Percentiles rank a stretch among this genome's conserved stretches.
Evolutionary conservation across 1,140 invertebrate genomes (phyloP).

Genomic region (Heliconius nattereri): DNA sequence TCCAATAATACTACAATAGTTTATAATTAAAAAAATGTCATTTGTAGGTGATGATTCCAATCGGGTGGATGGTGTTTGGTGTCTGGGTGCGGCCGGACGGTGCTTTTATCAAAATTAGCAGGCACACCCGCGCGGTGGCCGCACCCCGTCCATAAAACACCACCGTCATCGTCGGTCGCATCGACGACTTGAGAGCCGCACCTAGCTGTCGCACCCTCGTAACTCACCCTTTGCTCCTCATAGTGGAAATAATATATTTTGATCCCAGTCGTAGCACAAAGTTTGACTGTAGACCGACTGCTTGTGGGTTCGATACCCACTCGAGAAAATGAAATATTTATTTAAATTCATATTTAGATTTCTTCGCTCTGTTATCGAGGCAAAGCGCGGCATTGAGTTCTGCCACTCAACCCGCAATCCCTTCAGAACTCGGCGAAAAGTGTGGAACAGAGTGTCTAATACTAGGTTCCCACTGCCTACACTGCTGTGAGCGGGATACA

Average conservation of each 20-base stretch:
- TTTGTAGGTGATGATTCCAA: neutral
- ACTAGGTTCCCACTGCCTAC: no score
- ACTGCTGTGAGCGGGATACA: no score
- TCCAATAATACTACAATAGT: neutral
- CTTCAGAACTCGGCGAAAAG: no score
- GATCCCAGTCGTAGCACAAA: no score
- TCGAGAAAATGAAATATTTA: no score
- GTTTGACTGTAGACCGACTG: no score
- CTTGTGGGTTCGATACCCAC: no score
- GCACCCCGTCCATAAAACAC: constrained; percentile 77
- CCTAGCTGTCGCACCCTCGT: constrained; percentile 67
- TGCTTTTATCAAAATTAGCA: constrained; percentile 79
- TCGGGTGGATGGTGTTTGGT: constrained; percentile 17
- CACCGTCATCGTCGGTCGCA: constrained; percentile 66
- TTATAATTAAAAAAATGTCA: neutral
- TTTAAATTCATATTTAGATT: no score
- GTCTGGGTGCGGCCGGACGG: constrained; percentile 67
- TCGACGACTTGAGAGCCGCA: constrained; percentile 65
- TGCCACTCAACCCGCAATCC: no score
- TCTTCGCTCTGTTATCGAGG: no score
- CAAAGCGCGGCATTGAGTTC: no score
- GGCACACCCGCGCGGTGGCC: constrained; percentile 67
- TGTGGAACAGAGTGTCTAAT: no score
- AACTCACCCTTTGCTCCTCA: constrained; percentile 47
- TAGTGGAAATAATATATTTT: constrained; percentile 32